Evolutionary conservation across 2,888 invertebrate species (phyloP), one percentile per base, ranked within the genome.

Genomic region (Eremobia ochroleuca): DNA sequence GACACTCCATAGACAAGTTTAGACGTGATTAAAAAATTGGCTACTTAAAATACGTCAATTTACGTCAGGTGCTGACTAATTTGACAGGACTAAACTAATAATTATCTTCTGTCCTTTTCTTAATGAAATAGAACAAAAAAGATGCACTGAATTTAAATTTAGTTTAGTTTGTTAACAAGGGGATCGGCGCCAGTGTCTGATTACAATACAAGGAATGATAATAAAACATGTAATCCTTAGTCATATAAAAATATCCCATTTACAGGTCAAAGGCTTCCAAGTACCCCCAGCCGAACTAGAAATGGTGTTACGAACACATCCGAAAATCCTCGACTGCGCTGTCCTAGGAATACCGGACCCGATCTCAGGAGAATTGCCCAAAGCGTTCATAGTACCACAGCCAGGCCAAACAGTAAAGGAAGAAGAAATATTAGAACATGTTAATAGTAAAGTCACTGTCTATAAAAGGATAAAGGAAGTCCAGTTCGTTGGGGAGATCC

Each of bases 251-350:
- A 43, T 28, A 8, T 34, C 21, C 58, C 3, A 43, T 76, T 88
- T 86, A 28, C 91, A 96, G 96, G 98, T 98, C 0, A 98, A 97
- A 95, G 98, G 97, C 1, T 97, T 97, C 93, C 97, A 99, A 97
- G 99, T 99, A 31, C 97, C 99, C 0, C 99, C 99, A 13, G 99
- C 99, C 0, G 99, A 99, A 93, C 92, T 99, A 52, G 99, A 99
- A 94, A 98, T 97, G 67, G 89, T 98, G 1, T 93, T 99, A 11
- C 96, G 98, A 73, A 97, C 97, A 2, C 98, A 98, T 93, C 98
- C 98, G 0, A 97, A 97, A 67, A 97, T 99, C 0, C 92, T 97
- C 4, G 99, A 99, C 91, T 98, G 98, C 0, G 99, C 98, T 0
- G 99, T 99, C 0, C 94, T 99, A 81, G 99, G 99, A 0, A 94